Conservation (phyloP, 2,797 vertebrate species). For the Leptoclinus maculatus region DNA sequence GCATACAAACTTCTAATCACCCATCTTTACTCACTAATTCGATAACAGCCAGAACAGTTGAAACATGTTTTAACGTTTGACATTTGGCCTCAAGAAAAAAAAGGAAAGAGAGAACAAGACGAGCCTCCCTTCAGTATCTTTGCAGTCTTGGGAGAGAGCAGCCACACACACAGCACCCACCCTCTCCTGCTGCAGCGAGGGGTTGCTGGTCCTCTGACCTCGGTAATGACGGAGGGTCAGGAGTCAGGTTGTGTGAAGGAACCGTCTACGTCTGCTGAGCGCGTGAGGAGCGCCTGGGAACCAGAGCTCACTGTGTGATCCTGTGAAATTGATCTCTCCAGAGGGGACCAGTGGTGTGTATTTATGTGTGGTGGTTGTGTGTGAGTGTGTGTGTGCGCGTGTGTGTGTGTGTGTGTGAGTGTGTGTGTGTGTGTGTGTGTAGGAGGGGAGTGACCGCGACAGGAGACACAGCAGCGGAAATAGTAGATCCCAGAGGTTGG, state of each 20-base stretch:
- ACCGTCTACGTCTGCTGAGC: conserved; percentile 71
- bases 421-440: conserved; percentile 39
- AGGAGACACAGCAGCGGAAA: conserved; percentile 69
- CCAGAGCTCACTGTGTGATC: conserved; percentile 77
- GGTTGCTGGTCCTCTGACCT: conserved; percentile 72
- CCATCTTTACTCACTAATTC: conserved; percentile 70
- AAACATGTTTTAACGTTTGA: conserved; percentile 82
- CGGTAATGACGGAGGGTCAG: conserved; percentile 76
- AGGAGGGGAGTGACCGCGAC: conserved; percentile 48
- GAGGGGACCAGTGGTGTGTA: conserved; percentile 70
- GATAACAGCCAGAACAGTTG: conserved; percentile 73
- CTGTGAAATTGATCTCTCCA: conserved; percentile 82
- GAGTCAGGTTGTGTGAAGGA: conserved; percentile 76
- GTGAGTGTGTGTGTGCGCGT: conserved; percentile 44
- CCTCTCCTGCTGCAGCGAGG: conserved; percentile 36
- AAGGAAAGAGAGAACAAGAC: conserved; percentile 21
- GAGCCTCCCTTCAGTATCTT: conserved; percentile 43
- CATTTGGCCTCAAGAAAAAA: conserved; percentile 67
- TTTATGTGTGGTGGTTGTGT: conserved; percentile 65
- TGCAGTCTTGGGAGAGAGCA: conserved; percentile 30
- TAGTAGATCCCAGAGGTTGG: conserved; percentile 59
- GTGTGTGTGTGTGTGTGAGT: conserved; percentile 42
- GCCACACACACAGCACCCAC: conserved; percentile 12
- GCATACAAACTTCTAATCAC: conserved; percentile 54
- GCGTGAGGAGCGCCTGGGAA: conserved; percentile 82